phyloP scores from a whole-genome alignment of 2,797 vertebrate genomes.

The Halcyon chelicuti region DNA sequence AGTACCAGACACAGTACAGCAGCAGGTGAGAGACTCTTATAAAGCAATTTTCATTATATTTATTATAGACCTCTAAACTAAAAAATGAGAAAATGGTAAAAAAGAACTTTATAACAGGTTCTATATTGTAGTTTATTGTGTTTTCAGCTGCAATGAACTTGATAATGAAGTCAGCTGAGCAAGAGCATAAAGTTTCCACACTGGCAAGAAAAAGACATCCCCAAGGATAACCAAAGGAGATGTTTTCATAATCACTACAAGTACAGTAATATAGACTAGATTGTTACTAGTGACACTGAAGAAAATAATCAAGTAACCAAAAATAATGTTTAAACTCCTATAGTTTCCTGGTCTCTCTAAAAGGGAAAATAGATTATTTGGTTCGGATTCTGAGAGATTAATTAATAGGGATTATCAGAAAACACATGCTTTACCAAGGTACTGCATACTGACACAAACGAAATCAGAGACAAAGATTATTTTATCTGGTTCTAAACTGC shows the following conservation, averaged over 20 bases:
- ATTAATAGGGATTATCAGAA: slow-evolving; percentile 37
- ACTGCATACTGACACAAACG: slow-evolving; percentile 41
- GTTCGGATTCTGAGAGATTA: slow-evolving; percentile 39
- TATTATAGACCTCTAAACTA: slow-evolving; percentile 50
- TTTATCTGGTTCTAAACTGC: slow-evolving; percentile 12
- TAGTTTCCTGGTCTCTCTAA: slow-evolving; percentile 32
- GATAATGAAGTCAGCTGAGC: slow-evolving; percentile 68
- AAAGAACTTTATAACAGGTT: slow-evolving; percentile 46
- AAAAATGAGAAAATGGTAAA: slow-evolving; percentile 46
- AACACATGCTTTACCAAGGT: slow-evolving; percentile 39
- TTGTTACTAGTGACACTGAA: slow-evolving; percentile 35
- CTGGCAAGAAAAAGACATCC: slow-evolving; percentile 61
- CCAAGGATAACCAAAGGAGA: slow-evolving; percentile 35
- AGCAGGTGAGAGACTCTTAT: slow-evolving; percentile 50
- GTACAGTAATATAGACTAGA: slow-evolving; percentile 35
- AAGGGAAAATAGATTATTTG: slow-evolving; percentile 52
- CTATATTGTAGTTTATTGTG: slow-evolving; percentile 54
- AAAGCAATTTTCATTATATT: slow-evolving; percentile 64
- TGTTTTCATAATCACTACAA: slow-evolving; percentile 46
- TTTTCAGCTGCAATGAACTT: slow-evolving; percentile 67
- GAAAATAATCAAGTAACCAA: slow-evolving; percentile 57
- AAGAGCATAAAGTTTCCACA: slow-evolving; percentile 73
- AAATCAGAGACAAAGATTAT: slow-evolving; percentile 9
- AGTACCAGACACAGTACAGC: slow-evolving; percentile 22
- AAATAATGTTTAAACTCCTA: slow-evolving; percentile 55